Base-by-base conservation (phyloP, 2,797 vertebrate species). In the Sebastes paucispinis region DNA sequence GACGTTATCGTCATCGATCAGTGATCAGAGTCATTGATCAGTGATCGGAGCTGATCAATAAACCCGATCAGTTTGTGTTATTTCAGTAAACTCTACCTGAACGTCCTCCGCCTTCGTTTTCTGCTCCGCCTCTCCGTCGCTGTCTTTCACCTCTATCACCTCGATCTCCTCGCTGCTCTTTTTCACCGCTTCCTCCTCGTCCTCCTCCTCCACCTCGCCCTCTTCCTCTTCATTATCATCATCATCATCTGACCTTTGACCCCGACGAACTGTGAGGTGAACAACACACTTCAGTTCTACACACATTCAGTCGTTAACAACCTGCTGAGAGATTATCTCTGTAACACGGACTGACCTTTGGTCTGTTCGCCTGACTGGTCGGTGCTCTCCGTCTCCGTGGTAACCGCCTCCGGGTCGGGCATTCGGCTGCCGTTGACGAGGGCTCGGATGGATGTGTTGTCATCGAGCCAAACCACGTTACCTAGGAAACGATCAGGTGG, bases 401-500 rank as follows among this genome's bases (percentile, higher is more conserved):
- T 79, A 59, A 92, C 90, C 12, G 96, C 91, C 77, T 95, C 95
- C 32, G 93, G 91, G 76, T 96, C 96, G 4, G 96, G 96, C 95
- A 98, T 94, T 36, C 95, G 94, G 90, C 98, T 99, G 93, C 96
- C 93, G 88, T 99, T 99, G 90, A 99, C 96, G 12, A 99, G 96
- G 5, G 97, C 98, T 74, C 98, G 95, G 20, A 97, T 92, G 16
- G 97, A 96, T 2, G 98, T 98, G 91, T 98, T 94, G 77, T 99
- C 97, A 77, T 99, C 98, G 14, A 99, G 95, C 98, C 98, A 99
- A 68, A 99, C 98, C 67, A 99, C 98, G 4, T 99, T 99, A 94
- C 98, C 98, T 96, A 39, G 84, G 76, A 81, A 75, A 93, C 65
- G 22, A 59, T 2, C n/a, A 34, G 63, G 11, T 1, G 39, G 50